A percentile compares a stretch with the other conserved stretches of the same genome.
Conservation (phyloP, 2,888 invertebrate genomes). For the Elmis aenea region DNA sequence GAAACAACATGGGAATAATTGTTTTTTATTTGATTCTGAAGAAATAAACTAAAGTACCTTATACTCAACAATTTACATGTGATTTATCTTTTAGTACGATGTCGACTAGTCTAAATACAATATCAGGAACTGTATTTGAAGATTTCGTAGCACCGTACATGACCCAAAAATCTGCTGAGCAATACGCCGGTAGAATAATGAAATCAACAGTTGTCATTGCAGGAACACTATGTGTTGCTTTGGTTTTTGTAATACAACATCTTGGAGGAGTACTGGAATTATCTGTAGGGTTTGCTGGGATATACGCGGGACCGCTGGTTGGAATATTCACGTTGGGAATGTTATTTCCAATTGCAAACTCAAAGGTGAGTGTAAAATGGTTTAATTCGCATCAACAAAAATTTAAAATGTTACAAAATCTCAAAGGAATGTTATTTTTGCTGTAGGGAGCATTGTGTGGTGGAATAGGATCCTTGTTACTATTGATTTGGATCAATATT, state of each 20-base stretch:
- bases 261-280: constrained; percentile 64
- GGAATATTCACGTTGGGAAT: constrained; percentile 64
- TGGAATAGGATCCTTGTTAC: constrained; percentile 15
- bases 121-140: constrained; percentile 60
- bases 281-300: constrained; percentile 55
- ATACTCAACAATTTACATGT: no score
- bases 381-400: neutral
- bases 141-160: constrained; percentile 57
- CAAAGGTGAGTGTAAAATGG: constrained; percentile 45
- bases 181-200: constrained; percentile 54
- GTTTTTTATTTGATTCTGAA: no score
- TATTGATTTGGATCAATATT: constrained; percentile 19
- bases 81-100: constrained; percentile 51
- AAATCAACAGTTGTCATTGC: constrained; percentile 47
- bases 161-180: constrained; percentile 49
- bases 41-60: no score
- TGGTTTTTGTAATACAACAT: constrained; percentile 61
- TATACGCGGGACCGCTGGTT: constrained; percentile 59
- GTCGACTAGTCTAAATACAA: constrained; percentile 59
- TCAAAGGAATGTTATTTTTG: neutral
- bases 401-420: neutral
- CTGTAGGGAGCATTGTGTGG: constrained; percentile 24
- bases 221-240: constrained; percentile 69
- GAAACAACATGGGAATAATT: no score
- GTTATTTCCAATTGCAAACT: constrained; percentile 58